Conservation (phyloP, 53 echinoderm and acorn worm species). For the Mesocentrotus franciscanus region DNA sequence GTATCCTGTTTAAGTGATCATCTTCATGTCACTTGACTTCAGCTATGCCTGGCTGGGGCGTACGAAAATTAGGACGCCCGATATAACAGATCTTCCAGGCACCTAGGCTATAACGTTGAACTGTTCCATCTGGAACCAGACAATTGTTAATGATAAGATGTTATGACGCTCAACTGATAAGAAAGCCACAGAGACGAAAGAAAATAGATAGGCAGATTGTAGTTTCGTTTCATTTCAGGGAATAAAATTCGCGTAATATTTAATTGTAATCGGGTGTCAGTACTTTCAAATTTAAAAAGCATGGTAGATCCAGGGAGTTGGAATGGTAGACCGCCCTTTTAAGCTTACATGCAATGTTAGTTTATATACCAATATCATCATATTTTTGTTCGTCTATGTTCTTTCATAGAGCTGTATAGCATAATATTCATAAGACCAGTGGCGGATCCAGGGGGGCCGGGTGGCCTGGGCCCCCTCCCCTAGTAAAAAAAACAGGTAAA, state of each 20-base stretch:
- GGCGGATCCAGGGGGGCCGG: too few relatives aligned
- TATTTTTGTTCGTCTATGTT: too few relatives aligned
- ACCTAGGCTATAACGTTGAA: not conserved
- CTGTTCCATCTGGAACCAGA: not conserved
- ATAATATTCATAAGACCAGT: too few relatives aligned
- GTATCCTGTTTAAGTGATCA: not conserved
- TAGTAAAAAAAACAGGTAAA: too few relatives aligned
- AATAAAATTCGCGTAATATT: not conserved
- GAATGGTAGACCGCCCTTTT: not conserved
- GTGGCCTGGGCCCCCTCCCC: too few relatives aligned
- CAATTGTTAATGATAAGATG: not conserved
- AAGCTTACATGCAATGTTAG: not conserved
- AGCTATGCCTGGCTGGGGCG: not conserved
- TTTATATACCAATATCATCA: not conserved
- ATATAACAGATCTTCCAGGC: not conserved
- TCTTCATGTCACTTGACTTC: not conserved
- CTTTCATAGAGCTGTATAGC: too few relatives aligned
- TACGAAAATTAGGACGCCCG: not conserved
- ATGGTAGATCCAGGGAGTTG: too few relatives aligned
- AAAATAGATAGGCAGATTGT: not conserved
- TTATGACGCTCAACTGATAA: not conserved
- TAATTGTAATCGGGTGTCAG: not conserved
- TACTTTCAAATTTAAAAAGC: not conserved
- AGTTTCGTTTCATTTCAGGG: not conserved
- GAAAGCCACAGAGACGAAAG: not conserved